Percentiles rank a stretch among this genome's conserved stretches.
These are phyloP conservation scores for Mormyrus lacerda DNA, from an alignment of 2,113 vertebrate genomes.

Conservation along the genomic window DNA sequence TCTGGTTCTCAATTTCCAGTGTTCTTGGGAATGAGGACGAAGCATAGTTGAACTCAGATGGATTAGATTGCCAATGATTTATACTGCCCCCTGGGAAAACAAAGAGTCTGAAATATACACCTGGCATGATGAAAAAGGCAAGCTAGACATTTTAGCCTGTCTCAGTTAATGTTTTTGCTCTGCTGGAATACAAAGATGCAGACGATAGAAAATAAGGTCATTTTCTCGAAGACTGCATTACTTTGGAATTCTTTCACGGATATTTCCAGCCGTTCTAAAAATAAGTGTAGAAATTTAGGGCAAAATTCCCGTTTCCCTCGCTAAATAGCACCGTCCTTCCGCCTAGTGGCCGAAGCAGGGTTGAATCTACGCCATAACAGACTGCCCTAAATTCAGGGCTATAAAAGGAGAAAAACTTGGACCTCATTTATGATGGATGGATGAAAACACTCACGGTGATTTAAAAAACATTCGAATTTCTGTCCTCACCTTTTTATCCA, in stretches of 20 bases:
- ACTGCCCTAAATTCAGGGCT: background rate
- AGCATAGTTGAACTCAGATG: background rate
- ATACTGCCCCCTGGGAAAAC: background rate
- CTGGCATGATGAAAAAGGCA: background rate
- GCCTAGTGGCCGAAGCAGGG: background rate
- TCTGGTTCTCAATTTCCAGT: slow-evolving; percentile 2
- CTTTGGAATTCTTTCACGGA: background rate
- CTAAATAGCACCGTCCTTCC: background rate
- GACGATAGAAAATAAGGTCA: background rate
- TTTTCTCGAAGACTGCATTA: background rate
- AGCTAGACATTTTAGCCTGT: background rate
- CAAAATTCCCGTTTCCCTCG: background rate
- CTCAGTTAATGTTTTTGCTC: background rate
- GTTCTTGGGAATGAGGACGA: background rate
- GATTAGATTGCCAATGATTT: background rate
- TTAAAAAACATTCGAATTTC: background rate
- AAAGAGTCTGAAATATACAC: background rate
- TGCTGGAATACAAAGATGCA: background rate
- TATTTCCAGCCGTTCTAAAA: slow-evolving; percentile 16
- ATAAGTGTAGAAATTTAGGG: background rate
- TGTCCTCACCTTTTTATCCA: background rate
- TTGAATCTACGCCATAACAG: background rate
- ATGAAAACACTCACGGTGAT: background rate
- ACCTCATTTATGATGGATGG: background rate
- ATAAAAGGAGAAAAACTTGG: background rate